Percentiles rank a stretch among this genome's conserved stretches.
Evolutionary conservation across 2,888 invertebrate genomes (phyloP).

Genomic region (Lissonota sp.): DNA sequence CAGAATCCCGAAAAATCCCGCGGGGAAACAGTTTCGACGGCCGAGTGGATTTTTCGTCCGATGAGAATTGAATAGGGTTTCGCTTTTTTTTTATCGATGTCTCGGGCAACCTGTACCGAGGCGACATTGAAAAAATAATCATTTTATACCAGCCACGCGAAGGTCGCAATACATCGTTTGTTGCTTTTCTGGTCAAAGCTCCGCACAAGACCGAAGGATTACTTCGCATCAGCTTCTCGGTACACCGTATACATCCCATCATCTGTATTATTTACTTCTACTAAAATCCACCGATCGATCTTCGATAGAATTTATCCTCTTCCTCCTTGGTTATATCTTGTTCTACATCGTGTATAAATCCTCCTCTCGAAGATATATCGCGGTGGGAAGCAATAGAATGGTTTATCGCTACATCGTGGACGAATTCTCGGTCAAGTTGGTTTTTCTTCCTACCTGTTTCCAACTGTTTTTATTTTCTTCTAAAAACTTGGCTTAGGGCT

Average conservation of each 20-base stretch:
- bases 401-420: too few species aligned
- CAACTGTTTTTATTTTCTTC: too few species aligned
- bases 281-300: conserved; percentile 3
- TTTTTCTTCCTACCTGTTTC: too few species aligned
- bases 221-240: not conserved
- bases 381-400: not conserved
- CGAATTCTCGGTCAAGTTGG: too few species aligned
- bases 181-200: conserved; percentile 15
- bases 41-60: conserved; percentile 40
- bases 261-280: conserved; percentile 25
- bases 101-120: not conserved
- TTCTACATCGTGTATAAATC: not conserved
- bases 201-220: not conserved
- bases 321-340: not conserved
- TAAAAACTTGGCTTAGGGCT: too few species aligned
- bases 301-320: not conserved
- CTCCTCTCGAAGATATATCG: not conserved
- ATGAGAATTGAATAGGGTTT: conserved; percentile 38
- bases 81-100: conserved; percentile 34
- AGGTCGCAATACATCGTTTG: conserved; percentile 6
- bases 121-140: conserved; percentile 14
- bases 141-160: not conserved
- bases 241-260: not conserved
- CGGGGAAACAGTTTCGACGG: conserved; percentile 35
- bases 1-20: conserved; percentile 37